Evolutionary conservation across 1,140 invertebrate genomes (phyloP).

Genomic region (Drosophila mojavensis): DNA sequence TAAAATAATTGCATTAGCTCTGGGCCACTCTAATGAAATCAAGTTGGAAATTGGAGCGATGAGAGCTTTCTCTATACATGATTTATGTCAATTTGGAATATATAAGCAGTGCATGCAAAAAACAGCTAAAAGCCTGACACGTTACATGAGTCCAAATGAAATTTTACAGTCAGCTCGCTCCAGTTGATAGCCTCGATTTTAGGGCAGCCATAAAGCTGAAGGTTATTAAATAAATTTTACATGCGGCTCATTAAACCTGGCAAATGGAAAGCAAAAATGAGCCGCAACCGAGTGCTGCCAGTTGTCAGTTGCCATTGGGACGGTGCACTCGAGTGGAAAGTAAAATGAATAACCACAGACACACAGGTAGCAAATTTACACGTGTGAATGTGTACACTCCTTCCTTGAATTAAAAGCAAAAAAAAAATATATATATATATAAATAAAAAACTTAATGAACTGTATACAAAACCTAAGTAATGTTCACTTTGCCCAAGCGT

Average conservation of each 20-base stretch:
- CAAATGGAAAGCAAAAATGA: slow-evolving; percentile 23
- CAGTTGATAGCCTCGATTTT: slow-evolving; percentile 22
- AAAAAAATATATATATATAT: too few species aligned
- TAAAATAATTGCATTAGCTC: slow-evolving; percentile 6
- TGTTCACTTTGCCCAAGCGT: slow-evolving; percentile 6
- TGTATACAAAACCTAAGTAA: neutral
- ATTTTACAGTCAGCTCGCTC: neutral
- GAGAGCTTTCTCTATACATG: neutral
- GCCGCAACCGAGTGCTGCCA: slow-evolving; percentile 18
- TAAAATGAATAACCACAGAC: slow-evolving; percentile 59
- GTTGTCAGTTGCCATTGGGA: neutral
- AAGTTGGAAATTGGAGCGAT: neutral
- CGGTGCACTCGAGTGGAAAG: slow-evolving; percentile 46
- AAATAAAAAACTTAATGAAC: too few species aligned
- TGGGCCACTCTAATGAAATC: neutral
- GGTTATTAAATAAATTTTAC: slow-evolving; percentile 78
- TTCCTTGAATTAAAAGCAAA: slow-evolving; percentile 7
- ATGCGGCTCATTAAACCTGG: slow-evolving; percentile 72
- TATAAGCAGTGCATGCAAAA: neutral
- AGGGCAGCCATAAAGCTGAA: slow-evolving; percentile 55
- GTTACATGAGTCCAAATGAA: neutral
- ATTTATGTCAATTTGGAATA: neutral
- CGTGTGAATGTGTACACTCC: slow-evolving; percentile 25
- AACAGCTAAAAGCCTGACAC: neutral
- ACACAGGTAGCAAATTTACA: slow-evolving; percentile 41